phyloP scores from a whole-genome alignment of 1,140 invertebrate species.

The Drosophila takahashii region DNA sequence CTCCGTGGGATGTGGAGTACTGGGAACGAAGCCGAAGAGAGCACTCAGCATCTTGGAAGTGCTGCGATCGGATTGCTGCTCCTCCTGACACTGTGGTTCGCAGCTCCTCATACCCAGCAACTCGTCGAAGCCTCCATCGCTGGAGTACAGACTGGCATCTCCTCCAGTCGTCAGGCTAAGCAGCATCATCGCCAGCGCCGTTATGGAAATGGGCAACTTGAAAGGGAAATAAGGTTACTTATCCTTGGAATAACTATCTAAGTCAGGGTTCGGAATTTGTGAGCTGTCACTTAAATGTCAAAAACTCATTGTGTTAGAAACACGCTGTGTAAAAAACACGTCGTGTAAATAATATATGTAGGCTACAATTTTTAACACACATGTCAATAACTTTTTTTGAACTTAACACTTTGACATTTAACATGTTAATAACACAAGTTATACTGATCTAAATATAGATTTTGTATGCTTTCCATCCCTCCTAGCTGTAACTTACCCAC shows the following conservation, averaged over 20 bases:
- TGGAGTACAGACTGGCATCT: constrained; percentile 29
- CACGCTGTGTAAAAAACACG: too few species aligned
- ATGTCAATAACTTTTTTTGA: too few species aligned
- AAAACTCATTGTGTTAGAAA: too few species aligned
- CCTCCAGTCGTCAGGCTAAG: constrained; percentile 27
- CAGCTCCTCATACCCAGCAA: constrained; percentile 20
- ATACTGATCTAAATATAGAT: neutral
- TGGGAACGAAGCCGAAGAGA: constrained; percentile 39
- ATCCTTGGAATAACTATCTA: neutral
- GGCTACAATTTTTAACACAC: too few species aligned
- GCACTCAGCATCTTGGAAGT: constrained; percentile 61
- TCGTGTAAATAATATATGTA: too few species aligned
- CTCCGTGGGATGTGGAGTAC: constrained; percentile 37
- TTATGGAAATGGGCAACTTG: constrained; percentile 55
- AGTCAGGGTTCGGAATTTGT: too few species aligned
- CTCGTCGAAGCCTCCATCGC: constrained; percentile 52
- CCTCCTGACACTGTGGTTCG: constrained; percentile 22
- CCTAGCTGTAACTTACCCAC: constrained; percentile 58
- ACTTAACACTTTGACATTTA: too few species aligned
- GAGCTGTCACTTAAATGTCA: too few species aligned
- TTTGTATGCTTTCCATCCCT: neutral
- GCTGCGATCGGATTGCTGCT: constrained; percentile 17
- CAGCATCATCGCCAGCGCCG: constrained; percentile 66
- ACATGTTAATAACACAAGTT: too few species aligned
- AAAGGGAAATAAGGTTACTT: neutral